phyloP scores from a whole-genome alignment of 2,113 vertebrate species.

The Megatriorchis doriae region DNA sequence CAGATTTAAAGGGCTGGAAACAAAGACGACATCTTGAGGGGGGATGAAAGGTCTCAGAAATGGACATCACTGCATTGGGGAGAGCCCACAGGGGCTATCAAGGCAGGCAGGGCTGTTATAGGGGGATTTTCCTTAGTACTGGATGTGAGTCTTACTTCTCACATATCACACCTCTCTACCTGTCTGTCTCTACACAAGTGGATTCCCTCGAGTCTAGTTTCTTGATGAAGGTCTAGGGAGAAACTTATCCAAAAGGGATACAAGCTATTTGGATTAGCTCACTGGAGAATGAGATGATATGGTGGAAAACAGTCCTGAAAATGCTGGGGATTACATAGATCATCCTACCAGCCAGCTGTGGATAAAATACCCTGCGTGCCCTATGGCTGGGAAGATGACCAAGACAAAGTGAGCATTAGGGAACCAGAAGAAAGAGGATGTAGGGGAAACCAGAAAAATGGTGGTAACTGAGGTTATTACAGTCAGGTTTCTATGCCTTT shows the following conservation, averaged over 20 bases:
- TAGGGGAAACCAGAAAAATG: not conserved
- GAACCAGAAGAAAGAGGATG: not conserved
- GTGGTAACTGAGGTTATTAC: not conserved
- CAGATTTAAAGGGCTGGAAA: not conserved
- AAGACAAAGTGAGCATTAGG: not conserved
- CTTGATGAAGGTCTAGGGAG: not conserved
- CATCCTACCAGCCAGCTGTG: not conserved
- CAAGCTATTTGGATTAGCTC: not conserved
- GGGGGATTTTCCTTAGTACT: not conserved
- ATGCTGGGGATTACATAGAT: not conserved
- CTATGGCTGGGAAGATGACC: not conserved
- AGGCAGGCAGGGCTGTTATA: not conserved
- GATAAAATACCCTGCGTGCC: not conserved
- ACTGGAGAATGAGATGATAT: not conserved
- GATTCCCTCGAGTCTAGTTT: not conserved
- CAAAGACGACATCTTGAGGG: not conserved
- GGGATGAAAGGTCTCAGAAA: not conserved
- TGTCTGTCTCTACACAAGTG: not conserved
- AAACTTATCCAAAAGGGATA: not conserved
- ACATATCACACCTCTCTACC: not conserved
- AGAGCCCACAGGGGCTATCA: not conserved
- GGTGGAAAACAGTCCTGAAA: not conserved
- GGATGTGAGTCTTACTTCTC: not conserved
- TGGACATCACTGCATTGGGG: not conserved
- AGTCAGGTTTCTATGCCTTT: not conserved